phyloP scores from a whole-genome alignment of 2,888 invertebrate genomes.

The Gymnocheta viridis region DNA sequence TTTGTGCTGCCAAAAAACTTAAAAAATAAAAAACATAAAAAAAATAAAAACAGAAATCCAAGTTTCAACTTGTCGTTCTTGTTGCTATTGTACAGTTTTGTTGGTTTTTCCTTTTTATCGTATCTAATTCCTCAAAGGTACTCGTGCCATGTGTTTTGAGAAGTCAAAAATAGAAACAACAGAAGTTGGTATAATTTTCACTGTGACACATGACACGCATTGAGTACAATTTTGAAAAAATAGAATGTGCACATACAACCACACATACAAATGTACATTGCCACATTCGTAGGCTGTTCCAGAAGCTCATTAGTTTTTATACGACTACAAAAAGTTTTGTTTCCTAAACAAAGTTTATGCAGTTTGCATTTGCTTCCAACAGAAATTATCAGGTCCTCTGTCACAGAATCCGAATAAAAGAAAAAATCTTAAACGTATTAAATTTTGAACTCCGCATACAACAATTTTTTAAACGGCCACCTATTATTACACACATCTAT shows the following conservation, averaged over 20 bases:
- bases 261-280: background rate
- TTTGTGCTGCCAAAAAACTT: constrained; percentile 16
- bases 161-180: constrained; percentile 24
- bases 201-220: constrained; percentile 53
- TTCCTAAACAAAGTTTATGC: no score
- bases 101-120: background rate
- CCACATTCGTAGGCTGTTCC: background rate
- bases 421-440: no score
- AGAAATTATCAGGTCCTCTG: no score
- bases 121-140: background rate
- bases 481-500: no score
- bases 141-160: background rate
- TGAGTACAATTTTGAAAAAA: constrained; percentile 26
- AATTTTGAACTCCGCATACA: no score
- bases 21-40: constrained; percentile 3
- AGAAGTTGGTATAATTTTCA: constrained; percentile 38
- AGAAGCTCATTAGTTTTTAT: no score
- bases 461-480: no score
- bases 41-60: background rate
- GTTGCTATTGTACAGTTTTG: background rate
- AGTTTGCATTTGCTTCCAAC: no score
- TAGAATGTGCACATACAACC: background rate
- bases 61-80: constrained; percentile 4
- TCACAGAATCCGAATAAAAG: no score
- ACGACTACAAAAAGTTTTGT: no score